Evolutionary conservation across 2,113 vertebrate species (phyloP), one percentile per base, ranked within the genome.

Genomic region (Tylochromis polylepis): DNA sequence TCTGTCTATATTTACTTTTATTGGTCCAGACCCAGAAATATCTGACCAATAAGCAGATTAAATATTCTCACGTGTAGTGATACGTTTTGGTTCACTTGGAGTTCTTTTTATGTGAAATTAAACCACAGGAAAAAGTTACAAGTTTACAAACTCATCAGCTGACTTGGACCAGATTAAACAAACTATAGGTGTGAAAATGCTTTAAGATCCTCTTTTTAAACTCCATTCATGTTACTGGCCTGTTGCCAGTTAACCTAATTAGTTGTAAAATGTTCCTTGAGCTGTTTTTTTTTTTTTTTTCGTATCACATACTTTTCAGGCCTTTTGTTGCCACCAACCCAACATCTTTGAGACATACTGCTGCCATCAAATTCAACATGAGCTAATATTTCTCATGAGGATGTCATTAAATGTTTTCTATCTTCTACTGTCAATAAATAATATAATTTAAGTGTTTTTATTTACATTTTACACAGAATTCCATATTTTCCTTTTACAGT

Each of bases 121-220:
- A 60, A 34, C 16, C 29, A 11, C 16, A 60, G 16, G 29, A 20
- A 60, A 60, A 60, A 0, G 9, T 2, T 60, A 6, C 0, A 62
- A 11, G 18, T 62, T 62, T n/a, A 62, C 31, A 62, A 38, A 62
- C 59, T 62, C 59, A 62, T 1, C 31, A 62, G 36, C 18, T 62
- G 31, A 62, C 36, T 36, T 62, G 0, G 10, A 62, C 10, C 16
- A 7, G 31, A 41, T 1, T 67, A 67, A 41, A 67, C 62, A 67
- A 67, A 67, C 36, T 67, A 15, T 14, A 67, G 62, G 34, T 41
- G 34, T 14, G 36, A 22, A 67, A 67, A 41, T 0, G 31, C 36
- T 15, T 36, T 41, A 41, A 67, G 46, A 29, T 49, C 9, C 24
- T 72, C 15, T 49, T 29, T 75, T 75, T 75, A 46, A 46, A 46